Conservation (phyloP, 2,888 invertebrate species). For the Caenorhabditis macrosperma region DNA sequence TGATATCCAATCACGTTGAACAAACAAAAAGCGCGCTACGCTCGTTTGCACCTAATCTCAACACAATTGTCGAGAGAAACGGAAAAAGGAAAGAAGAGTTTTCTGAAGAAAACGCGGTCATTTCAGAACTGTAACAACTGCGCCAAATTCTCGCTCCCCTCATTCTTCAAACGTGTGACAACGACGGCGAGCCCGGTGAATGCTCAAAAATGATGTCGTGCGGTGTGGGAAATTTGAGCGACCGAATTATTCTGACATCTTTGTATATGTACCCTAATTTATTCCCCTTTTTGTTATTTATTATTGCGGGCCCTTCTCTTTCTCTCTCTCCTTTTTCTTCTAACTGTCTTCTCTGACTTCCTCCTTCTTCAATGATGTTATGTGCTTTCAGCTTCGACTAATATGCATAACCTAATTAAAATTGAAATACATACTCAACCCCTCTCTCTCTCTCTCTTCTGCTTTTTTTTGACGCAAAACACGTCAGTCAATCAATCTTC, state of each 20-base stretch:
- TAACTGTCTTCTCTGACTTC: not conserved
- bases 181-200: slow-evolving; percentile 38
- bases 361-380: not conserved
- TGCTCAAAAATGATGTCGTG: slow-evolving; percentile 43
- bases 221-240: too few relatives aligned
- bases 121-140: slow-evolving; percentile 51
- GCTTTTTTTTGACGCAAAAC: not conserved
- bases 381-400: slow-evolving; percentile 36
- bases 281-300: slow-evolving; percentile 30
- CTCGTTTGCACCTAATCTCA: slow-evolving; percentile 23
- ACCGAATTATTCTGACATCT: not conserved
- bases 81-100: not conserved
- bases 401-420: slow-evolving; percentile 17
- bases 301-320: slow-evolving; percentile 38
- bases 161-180: slow-evolving; percentile 57
- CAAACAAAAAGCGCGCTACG: slow-evolving; percentile 40
- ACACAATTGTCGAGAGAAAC: too few relatives aligned
- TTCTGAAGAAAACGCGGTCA: not conserved
- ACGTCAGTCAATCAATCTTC: slow-evolving; percentile 9
- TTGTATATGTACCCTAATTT: slow-evolving; percentile 26
- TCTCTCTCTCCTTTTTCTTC: not conserved
- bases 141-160: slow-evolving; percentile 53
- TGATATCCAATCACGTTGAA: slow-evolving; percentile 45
- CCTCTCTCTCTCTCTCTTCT: too few relatives aligned
- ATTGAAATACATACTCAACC: too few relatives aligned